Conservation (phyloP, 2,888 invertebrate species). For the Aleiodes testaceus region DNA sequence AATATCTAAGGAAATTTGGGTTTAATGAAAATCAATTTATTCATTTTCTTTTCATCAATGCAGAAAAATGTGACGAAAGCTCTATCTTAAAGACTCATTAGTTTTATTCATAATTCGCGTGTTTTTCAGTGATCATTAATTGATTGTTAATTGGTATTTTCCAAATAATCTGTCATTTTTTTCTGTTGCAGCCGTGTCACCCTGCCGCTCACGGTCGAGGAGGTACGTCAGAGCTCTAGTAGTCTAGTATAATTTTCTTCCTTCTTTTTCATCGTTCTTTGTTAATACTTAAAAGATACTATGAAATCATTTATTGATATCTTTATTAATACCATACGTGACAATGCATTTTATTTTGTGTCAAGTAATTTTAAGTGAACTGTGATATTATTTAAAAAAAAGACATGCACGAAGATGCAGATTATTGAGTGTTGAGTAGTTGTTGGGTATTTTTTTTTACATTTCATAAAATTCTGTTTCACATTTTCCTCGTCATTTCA, state of each 20-base stretch:
- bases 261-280: neutral
- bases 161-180: slow-evolving; percentile 66
- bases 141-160: neutral
- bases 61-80: neutral
- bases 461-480: slow-evolving; percentile 4
- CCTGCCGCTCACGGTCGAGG: slow-evolving; percentile 96
- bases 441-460: slow-evolving; percentile 27
- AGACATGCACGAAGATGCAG: neutral
- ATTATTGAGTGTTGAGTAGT: slow-evolving; percentile 20
- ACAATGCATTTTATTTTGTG: slow-evolving; percentile 17
- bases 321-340: slow-evolving; percentile 6
- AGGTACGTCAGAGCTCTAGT: slow-evolving; percentile 79
- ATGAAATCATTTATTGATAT: slow-evolving; percentile 40
- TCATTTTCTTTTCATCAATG: no score
- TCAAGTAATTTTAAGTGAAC: neutral
- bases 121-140: neutral
- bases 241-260: slow-evolving; percentile 10
- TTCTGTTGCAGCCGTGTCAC: slow-evolving; percentile 90
- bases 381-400: neutral
- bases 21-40: slow-evolving; percentile 10
- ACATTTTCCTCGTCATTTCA: neutral
- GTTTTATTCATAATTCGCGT: no score
- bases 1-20: neutral
- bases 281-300: slow-evolving; percentile 45
- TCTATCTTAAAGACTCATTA: neutral